Evolutionary conservation across 53 echinoderm and acorn worm genomes (phyloP).

Genomic region (Antedon mediterranea): DNA sequence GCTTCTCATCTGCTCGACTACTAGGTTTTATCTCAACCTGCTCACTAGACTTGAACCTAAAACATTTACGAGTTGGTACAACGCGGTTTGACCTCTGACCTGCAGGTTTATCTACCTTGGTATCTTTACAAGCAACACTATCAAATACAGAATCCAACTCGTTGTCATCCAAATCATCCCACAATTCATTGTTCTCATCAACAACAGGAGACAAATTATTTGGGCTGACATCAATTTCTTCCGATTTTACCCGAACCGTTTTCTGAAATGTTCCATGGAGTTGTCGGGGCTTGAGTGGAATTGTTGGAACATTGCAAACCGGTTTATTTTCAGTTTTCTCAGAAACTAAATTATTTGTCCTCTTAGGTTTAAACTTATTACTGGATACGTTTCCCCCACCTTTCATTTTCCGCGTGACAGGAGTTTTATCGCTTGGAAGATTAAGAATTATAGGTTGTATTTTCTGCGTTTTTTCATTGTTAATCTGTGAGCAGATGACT

Average conservation of each 20-base stretch:
- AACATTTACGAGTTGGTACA: background rate
- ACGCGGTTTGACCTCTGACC: background rate
- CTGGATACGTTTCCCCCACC: background rate
- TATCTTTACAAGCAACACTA: background rate
- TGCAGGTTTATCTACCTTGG: background rate
- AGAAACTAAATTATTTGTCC: background rate
- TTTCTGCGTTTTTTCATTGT: background rate
- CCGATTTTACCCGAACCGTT: background rate
- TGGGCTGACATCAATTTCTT: background rate
- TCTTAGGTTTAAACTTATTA: background rate
- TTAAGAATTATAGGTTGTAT: background rate
- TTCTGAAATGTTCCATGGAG: background rate
- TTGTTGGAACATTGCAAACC: background rate
- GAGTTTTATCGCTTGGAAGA: background rate
- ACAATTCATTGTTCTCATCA: background rate
- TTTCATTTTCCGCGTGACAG: background rate
- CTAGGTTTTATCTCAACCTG: background rate
- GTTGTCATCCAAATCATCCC: background rate
- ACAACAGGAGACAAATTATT: background rate
- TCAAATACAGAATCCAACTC: background rate
- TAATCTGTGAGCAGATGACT: background rate
- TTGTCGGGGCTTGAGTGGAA: background rate
- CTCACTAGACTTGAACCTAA: background rate
- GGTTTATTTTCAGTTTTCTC: background rate
- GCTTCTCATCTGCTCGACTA: too few relatives aligned